Base-by-base conservation (phyloP, 1,140 invertebrate genomes). In the Drosophila albomicans region DNA sequence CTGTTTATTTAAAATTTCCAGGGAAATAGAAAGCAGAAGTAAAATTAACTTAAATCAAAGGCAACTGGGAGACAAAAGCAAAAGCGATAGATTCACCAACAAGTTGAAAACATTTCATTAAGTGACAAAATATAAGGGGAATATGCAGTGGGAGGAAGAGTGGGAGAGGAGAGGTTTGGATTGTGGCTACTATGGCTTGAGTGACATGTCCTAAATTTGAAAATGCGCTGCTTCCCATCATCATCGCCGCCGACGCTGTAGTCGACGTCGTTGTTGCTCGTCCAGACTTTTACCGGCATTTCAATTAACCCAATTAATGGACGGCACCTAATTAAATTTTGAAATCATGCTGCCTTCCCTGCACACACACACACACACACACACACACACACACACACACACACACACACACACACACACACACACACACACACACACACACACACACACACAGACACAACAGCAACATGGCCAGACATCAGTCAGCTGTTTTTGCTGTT, bases 241-340 rank as follows among this genome's bases (percentile, higher is more conserved):
- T 41, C 35, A 10, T 10, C 35, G 35, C 10, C 35, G 10, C 10
- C 43, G 28, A 25, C 20, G 20, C 20, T 25, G 20, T 25, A 25
- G 35, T 10, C 35, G 35, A 10, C 35, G 35, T 15, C 43, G 51
- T 45, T 32, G 63, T 66, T 45, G 51, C 15, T 48, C 25, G 66
- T 46, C 58, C 73, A 81, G 84, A 91, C 88, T 91, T 91, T 91
- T 91, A 91, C 88, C 88, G 88, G 84, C 88, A 91, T 82, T 91
- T 92, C 91, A 92, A 92, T 92, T 92, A 92, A 92, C 91, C 91
- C 91, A 92, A 92, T 92, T 92, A 92, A 92, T 92, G 90, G 85
- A 91, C 81, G 89, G 86, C 81, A 91, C 87, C 91, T 91, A 92
- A 92, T 91, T 91, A 91, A 91, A 87, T 91, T 91, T 91, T 91